Evolutionary conservation across 2,113 vertebrate genomes (phyloP).

Genomic region (Empidonax traillii): DNA sequence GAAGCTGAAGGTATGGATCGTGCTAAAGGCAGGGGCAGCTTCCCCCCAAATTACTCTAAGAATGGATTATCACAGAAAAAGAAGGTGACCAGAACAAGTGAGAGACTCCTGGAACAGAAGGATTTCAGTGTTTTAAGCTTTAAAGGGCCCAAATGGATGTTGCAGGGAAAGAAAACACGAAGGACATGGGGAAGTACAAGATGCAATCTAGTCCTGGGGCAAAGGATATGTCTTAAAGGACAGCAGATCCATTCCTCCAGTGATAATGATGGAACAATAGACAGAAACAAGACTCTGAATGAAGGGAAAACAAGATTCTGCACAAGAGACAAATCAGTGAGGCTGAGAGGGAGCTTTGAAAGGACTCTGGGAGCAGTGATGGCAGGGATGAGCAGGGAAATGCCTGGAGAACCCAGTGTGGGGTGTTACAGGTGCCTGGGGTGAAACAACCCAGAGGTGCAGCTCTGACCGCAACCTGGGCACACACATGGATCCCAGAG

Average conservation of each 20-base stretch:
- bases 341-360: neutral
- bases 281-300: neutral
- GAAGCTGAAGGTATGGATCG: neutral
- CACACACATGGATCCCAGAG: rapidly evolving
- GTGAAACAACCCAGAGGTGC: too few species aligned
- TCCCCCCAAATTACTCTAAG: neutral
- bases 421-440: neutral
- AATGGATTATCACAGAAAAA: neutral
- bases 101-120: neutral
- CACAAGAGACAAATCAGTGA: neutral
- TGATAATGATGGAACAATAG: neutral
- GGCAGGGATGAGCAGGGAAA: neutral
- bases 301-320: neutral
- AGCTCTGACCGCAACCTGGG: too few species aligned
- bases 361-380: neutral
- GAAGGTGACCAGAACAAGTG: neutral
- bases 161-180: neutral
- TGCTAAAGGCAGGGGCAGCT: neutral
- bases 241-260: neutral
- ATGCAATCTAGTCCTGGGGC: neutral
- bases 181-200: neutral
- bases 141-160: neutral
- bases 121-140: neutral
- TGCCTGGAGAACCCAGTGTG: too few species aligned
- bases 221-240: neutral